Conservation (phyloP, 2,888 invertebrate genomes). For the Lumbricus terrestris region DNA sequence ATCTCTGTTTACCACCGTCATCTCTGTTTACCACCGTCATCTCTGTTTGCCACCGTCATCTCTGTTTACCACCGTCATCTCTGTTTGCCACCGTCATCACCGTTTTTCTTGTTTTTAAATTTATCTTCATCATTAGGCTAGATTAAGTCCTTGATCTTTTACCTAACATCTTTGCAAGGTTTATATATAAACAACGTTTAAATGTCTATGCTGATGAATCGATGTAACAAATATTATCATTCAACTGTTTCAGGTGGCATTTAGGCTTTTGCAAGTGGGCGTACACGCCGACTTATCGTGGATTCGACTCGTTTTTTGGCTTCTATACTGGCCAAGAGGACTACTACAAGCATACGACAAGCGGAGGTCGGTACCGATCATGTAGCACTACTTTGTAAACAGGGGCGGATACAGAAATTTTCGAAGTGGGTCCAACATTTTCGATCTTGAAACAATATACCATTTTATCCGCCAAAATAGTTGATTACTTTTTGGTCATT, state of each 20-base stretch:
- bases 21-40: neutral
- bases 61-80: neutral
- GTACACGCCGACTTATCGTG: conserved; percentile 60
- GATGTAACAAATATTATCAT: neutral
- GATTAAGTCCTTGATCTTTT: neutral
- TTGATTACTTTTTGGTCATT: too few relatives aligned
- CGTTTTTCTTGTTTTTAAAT: neutral
- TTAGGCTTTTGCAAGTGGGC: conserved; percentile 61
- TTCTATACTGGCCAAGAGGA: conserved; percentile 56
- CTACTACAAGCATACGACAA: conserved; percentile 49
- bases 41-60: neutral
- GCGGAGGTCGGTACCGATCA: conserved; percentile 22
- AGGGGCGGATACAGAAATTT: too few relatives aligned
- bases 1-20: neutral
- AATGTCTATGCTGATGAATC: neutral
- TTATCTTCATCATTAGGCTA: neutral
- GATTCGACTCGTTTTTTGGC: conserved; percentile 62
- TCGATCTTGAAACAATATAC: too few relatives aligned
- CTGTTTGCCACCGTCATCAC: too few relatives aligned
- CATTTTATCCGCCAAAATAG: too few relatives aligned
- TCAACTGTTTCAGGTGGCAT: conserved; percentile 55
- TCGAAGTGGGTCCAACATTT: too few relatives aligned
- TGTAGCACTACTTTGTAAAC: neutral
- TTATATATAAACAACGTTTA: neutral
- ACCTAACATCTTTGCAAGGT: neutral